Conservation (phyloP, 2,888 invertebrate species). For the Drosophila neonasuta region DNA sequence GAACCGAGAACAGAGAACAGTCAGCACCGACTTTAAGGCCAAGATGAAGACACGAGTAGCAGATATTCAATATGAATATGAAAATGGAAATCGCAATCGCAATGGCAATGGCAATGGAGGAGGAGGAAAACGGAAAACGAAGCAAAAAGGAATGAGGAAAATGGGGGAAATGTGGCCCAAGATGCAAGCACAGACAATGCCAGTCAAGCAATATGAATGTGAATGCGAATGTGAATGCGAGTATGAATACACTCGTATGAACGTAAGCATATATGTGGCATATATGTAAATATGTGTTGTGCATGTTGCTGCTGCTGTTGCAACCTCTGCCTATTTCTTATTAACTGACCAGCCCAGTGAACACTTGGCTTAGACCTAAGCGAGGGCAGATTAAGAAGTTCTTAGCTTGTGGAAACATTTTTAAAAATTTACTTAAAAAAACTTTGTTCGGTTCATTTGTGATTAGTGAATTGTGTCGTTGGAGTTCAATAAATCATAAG, state of each 20-base stretch:
- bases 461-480: too few relatives aligned
- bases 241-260: neutral
- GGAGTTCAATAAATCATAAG: too few relatives aligned
- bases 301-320: constrained; percentile 10
- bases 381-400: constrained; percentile 5
- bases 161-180: neutral
- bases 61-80: constrained; percentile 4
- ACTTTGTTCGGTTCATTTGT: too few relatives aligned
- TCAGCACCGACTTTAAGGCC: neutral
- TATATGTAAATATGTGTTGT: neutral
- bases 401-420: too few relatives aligned
- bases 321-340: constrained; percentile 30
- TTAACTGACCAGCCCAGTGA: constrained; percentile 32
- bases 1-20: neutral
- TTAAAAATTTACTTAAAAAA: too few relatives aligned
- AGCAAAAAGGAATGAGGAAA: neutral
- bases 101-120: neutral
- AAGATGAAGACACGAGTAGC: neutral
- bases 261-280: neutral
- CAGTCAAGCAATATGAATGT: neutral
- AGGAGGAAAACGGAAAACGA: neutral
- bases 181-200: constrained; percentile 2
- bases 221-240: neutral
- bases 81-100: constrained; percentile 4
- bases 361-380: constrained; percentile 13